Evolutionary conservation across 1,140 invertebrate species (phyloP), one percentile per base, ranked within the genome.

Genomic region (Drosophila pandora): DNA sequence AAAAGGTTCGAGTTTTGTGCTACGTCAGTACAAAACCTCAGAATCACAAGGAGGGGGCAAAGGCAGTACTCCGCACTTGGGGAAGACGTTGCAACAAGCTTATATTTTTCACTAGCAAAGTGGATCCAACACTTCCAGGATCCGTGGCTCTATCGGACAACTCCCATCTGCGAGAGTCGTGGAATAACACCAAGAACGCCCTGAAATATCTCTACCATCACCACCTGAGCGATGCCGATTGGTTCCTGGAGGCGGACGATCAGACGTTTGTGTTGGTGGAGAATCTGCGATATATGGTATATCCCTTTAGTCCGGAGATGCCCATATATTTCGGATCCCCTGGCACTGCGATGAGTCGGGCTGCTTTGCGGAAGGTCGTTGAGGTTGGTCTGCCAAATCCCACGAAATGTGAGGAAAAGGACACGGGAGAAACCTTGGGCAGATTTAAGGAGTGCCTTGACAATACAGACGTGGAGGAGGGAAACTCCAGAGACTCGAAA

Each of bases 201-300:
- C 98, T 98, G 91, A 94, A 95, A 88, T 97, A 98, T 90, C 93
- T 97, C 10, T 97, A 97, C 82, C 93, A 96, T 45, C 93, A 97
- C 89, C 95, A 98, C 87, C 92, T 94, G 13, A 93, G 96, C 74
- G 93, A 97, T 62, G 95, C 94, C 17, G 97, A 98, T 92, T 98
- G 97, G 97, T 97, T 98, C 90, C 92, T 98, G 77, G 98, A 98
- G 92, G 97, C 97, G 30, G 97, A 98, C 87, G 97, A 98, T 92
- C 97, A 98, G 89, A 98, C 97, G 93, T 98, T 97, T 92, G 96
- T 97, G 13, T 93, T 98, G 47, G 94, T 98, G 2, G 97, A 98
- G 92, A 98, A 98, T 92, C 92, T 98, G 21, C 93, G 97, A 22
- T 97, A 96, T 81, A 96, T 98, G 95, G 91, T 98, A 22, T 94